phyloP scores from a whole-genome alignment of 1,140 invertebrate species.

The Mamestra configurata region DNA sequence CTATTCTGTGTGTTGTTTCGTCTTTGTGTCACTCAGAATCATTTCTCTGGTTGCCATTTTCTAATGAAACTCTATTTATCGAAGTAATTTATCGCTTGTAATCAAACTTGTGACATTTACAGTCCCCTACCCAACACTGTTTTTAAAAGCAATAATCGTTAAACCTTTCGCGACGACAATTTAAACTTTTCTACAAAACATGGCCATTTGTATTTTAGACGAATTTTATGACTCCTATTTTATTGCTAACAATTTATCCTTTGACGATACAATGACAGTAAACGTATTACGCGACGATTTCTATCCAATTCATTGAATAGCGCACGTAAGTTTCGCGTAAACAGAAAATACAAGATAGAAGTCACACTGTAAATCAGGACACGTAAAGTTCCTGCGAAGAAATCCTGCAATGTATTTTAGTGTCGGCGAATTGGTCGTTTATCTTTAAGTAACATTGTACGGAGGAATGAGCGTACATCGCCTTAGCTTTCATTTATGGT shows the following conservation, averaged over 20 bases:
- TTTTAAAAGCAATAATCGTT: slow-evolving; percentile 1
- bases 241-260: slow-evolving; percentile 4
- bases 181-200: slow-evolving; percentile 28
- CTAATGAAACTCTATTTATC: neutral
- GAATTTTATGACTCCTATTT: slow-evolving; percentile 20
- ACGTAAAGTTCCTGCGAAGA: neutral
- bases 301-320: neutral
- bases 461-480: neutral
- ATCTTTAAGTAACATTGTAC: slow-evolving; percentile 40
- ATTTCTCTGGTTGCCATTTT: neutral
- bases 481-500: slow-evolving; percentile 21
- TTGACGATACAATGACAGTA: slow-evolving; percentile 17
- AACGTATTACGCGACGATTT: neutral
- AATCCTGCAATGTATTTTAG: slow-evolving; percentile 39
- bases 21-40: neutral
- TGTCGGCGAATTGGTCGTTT: slow-evolving; percentile 38
- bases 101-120: neutral
- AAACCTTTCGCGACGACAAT: slow-evolving; percentile 19
- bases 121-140: neutral
- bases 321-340: neutral
- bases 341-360: slow-evolving; percentile 11
- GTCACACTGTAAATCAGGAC: slow-evolving; percentile 11
- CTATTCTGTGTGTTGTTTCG: neutral
- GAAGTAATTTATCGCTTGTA: neutral
- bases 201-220: slow-evolving; percentile 21